A percentile compares a stretch with the other conserved stretches of the same genome.
These are phyloP conservation scores for Hirtodrosophila cameraria DNA, from an alignment of 2,888 invertebrate genomes.

Conservation along the genomic window DNA sequence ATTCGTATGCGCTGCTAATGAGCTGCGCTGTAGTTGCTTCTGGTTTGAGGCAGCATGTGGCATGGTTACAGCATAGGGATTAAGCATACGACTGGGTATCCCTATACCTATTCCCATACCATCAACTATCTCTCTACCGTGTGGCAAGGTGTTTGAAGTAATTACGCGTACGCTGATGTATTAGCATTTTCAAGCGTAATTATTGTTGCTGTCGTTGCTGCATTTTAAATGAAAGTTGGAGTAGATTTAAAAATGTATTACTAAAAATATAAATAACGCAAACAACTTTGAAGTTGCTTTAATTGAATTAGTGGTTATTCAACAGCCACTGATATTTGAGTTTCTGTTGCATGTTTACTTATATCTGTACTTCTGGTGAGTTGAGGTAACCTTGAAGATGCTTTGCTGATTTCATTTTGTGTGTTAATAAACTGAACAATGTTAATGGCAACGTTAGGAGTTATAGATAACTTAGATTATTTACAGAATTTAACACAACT, in stretches of 20 bases:
- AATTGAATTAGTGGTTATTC: constrained; percentile 65
- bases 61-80: constrained; percentile 56
- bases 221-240: constrained; percentile 42
- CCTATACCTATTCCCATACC: too few species aligned
- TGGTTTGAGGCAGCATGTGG: constrained; percentile 48
- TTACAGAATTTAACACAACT: too few species aligned
- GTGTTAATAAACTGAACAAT: too few species aligned
- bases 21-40: constrained; percentile 32
- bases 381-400: too few species aligned
- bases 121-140: constrained; percentile 9
- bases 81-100: constrained; percentile 39
- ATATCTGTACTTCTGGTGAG: too few species aligned
- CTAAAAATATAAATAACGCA: constrained; percentile 9
- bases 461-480: too few species aligned
- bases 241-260: too few species aligned
- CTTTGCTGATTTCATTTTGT: too few species aligned
- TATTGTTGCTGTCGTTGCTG: constrained; percentile 51
- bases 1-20: constrained; percentile 62
- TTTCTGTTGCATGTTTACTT: constrained; percentile 7
- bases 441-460: too few species aligned
- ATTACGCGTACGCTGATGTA: constrained; percentile 71
- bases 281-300: constrained; percentile 51
- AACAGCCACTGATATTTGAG: constrained; percentile 26
- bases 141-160: constrained; percentile 76
- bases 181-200: constrained; percentile 74